Percentiles rank a stretch among this genome's conserved stretches.
phyloP scores from a whole-genome alignment of 1,140 invertebrate genomes.

The Cotesia typhae region DNA sequence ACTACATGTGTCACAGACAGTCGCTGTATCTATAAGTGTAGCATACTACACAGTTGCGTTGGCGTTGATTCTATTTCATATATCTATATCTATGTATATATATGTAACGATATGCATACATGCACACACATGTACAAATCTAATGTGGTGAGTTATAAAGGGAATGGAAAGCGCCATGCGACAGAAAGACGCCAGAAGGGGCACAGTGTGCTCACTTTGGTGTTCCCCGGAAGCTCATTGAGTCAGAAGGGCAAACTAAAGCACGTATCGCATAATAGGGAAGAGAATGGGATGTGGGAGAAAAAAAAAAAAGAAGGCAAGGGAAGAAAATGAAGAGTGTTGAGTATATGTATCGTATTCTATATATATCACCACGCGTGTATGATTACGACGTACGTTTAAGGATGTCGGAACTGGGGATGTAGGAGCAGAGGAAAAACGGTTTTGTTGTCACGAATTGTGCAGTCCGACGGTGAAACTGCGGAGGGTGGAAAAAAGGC shows the following conservation, averaged over 20 bases:
- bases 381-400: conserved; percentile 17
- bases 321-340: conserved; percentile 10
- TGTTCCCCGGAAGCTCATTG: conserved; percentile 20
- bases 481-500: conserved; percentile 7
- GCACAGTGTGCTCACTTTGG: too few relatives aligned
- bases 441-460: conserved; percentile 16
- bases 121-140: not conserved
- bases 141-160: not conserved
- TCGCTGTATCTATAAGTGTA: too few relatives aligned
- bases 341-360: conserved; percentile 23
- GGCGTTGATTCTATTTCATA: not conserved
- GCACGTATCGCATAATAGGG: too few relatives aligned
- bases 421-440: conserved; percentile 7
- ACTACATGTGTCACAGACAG: conserved; percentile 13
- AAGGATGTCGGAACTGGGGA: not conserved
- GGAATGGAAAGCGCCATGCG: too few relatives aligned
- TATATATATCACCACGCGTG: conserved; percentile 30
- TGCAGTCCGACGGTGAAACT: not conserved
- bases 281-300: not conserved
- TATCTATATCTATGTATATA: not conserved
- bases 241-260: conserved; percentile 19
- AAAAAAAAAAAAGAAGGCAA: conserved; percentile 1
- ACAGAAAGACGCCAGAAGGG: too few relatives aligned
- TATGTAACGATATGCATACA: too few relatives aligned
- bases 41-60: too few relatives aligned